Percentiles rank a stretch among this genome's conserved stretches.
Conservation (phyloP, 2,797 vertebrate species). For the Echeneis naucrates region DNA sequence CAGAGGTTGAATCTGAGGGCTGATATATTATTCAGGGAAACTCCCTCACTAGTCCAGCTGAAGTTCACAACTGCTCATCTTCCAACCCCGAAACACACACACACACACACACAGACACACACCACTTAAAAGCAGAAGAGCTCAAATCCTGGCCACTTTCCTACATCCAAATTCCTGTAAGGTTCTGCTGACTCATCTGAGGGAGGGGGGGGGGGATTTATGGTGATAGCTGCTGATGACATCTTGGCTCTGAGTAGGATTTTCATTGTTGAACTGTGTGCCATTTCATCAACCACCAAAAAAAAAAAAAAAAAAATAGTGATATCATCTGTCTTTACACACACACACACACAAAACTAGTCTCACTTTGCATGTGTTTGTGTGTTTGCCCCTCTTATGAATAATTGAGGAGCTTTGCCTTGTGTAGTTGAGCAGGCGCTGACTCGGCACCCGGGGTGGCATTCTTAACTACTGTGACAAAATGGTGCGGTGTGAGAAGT, state of each 20-base stretch:
- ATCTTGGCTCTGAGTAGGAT: conserved; percentile 37
- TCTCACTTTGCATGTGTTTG: conserved; percentile 37
- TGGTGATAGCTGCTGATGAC: conserved; percentile 36
- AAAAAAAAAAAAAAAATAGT: conserved; percentile 54
- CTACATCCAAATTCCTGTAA: conserved; percentile 35
- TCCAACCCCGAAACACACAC: conserved; percentile 40
- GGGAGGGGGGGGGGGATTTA: conserved; percentile 37
- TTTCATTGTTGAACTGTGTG: conserved; percentile 30
- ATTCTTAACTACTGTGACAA: conserved; percentile 60
- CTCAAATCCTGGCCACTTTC: conserved; percentile 19
- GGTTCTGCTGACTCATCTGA: conserved; percentile 65
- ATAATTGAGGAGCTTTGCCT: conserved; percentile 68
- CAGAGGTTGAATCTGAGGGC: conserved; percentile 48
- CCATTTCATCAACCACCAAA: conserved; percentile 39
- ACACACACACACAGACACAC: no score
- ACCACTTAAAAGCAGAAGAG: conserved; percentile 15
- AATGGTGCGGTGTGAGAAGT: conserved; percentile 66
- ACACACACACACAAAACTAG: conserved; percentile 36
- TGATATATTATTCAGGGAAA: conserved; percentile 74
- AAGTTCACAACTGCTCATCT: conserved; percentile 28
- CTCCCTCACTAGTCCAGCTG: conserved; percentile 39
- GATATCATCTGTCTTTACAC: conserved; percentile 48
- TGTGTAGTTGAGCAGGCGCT: conserved; percentile 51
- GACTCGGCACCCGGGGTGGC: conserved; percentile 60
- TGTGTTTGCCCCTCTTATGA: conserved; percentile 49